Base-by-base conservation (phyloP, 2,888 invertebrate species). In the Drosophila peninsularis region DNA sequence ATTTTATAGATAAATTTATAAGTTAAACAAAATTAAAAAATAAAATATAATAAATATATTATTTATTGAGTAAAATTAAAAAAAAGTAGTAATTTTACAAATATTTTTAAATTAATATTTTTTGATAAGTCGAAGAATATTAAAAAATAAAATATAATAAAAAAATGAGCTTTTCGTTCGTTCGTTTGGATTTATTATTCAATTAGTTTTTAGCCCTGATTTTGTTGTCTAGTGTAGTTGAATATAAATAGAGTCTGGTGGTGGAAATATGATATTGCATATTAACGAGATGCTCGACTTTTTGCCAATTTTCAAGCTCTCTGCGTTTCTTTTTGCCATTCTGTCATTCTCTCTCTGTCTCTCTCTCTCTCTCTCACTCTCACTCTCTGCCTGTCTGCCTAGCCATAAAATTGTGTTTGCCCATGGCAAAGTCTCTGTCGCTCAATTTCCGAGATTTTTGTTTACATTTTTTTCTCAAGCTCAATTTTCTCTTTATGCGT, bases 341-440 rank as follows among this genome's bases (percentile, higher is more conserved):
- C 42, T 21, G 6, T 13, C 42, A 21, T 21, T 13, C 42, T 7
- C 14, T 2, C 24, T 17, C 14, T 11, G 5, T 39, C 3, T 34
- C 4, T 41, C 34, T n/a, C 9, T 36, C 5, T n/a, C 14, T 30
- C 7, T 9, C 4, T 6, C 21, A 21, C 5, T 21, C 2, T 17
- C 17, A n/a, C 19, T 19, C 10, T 50, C 9, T 45, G 7, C 32
- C 49, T 24, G 19, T 17, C 42, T 24, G 19, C 5, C 24, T 49
- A 19, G 41, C 21, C 30, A 50, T 57, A 41, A 68, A 63, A 45
- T 49, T 70, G 21, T 70, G 53, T 60, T 70, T 39, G 54, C 52
- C 30, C 39, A 9, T 63, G 71, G 10, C 41, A 62, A 58, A 76
- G 44, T 50, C 37, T 34, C 41, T 42, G 41, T 11, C 39, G 63